Percentiles rank a stretch among this genome's conserved stretches.
phyloP scores from a whole-genome alignment of 2,113 vertebrate species.

The Pitta sordida region DNA sequence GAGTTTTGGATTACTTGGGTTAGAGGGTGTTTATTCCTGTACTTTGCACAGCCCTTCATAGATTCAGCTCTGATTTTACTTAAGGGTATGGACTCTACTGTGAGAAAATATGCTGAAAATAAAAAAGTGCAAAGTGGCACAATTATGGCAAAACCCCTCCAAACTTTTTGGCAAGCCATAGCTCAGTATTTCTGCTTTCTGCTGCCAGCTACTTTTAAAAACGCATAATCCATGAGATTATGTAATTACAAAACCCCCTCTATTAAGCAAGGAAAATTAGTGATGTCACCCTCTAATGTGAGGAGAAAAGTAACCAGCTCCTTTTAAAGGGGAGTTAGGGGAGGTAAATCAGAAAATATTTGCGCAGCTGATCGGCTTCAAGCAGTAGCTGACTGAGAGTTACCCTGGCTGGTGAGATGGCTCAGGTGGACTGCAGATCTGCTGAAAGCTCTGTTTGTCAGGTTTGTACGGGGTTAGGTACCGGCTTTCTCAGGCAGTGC shows the following conservation, averaged over 20 bases:
- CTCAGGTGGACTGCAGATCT: neutral
- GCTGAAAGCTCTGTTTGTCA: neutral
- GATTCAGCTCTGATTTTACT: neutral
- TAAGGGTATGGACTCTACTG: neutral
- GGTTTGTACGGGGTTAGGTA: neutral
- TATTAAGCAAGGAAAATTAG: neutral
- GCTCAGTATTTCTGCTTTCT: neutral
- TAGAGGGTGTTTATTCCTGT: neutral
- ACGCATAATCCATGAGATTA: neutral
- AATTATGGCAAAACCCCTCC: neutral
- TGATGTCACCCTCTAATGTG: neutral
- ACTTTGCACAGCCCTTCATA: neutral
- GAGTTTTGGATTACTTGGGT: neutral
- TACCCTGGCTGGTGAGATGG: neutral
- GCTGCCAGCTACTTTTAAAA: neutral
- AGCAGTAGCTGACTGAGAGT: neutral
- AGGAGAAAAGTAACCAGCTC: neutral
- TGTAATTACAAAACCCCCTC: neutral
- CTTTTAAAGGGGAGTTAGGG: neutral
- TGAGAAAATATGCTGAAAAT: neutral
- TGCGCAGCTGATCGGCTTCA: neutral
- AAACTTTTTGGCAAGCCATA: neutral
- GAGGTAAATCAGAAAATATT: neutral
- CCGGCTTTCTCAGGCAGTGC: neutral
- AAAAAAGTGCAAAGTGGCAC: neutral